A percentile compares a stretch with the other conserved stretches of the same genome.
Conservation (phyloP, 2,113 vertebrate species). For the Sapayoa aenigma region DNA sequence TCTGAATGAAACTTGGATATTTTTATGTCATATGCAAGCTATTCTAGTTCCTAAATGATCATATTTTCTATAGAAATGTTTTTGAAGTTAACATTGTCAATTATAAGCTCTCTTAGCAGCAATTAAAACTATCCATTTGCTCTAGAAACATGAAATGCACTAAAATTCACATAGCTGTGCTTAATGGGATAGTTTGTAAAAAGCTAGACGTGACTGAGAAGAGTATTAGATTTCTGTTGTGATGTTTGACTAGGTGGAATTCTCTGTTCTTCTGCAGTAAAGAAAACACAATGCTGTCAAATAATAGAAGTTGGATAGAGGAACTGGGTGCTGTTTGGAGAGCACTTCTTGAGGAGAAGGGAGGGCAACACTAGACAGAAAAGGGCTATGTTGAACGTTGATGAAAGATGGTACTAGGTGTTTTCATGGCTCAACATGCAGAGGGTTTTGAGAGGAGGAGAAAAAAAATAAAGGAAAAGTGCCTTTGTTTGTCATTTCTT, state of each 20-base stretch:
- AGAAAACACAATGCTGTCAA: neutral
- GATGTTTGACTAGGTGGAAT: neutral
- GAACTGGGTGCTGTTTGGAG: neutral
- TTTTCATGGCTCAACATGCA: neutral
- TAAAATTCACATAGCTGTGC: neutral
- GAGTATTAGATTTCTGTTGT: neutral
- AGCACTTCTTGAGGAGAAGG: neutral
- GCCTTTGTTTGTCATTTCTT: neutral
- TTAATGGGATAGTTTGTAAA: neutral
- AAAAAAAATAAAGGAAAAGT: neutral
- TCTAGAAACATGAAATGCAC: neutral
- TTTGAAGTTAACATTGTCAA: neutral
- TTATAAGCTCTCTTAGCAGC: neutral
- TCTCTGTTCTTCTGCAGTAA: neutral
- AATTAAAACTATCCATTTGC: neutral
- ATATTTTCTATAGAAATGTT: neutral
- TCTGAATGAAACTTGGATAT: neutral
- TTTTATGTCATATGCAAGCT: neutral
- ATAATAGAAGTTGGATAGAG: neutral
- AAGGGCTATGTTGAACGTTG: neutral
- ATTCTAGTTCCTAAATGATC: neutral
- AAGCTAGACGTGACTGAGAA: neutral
- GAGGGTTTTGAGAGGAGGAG: accelerated
- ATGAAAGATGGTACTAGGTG: neutral
- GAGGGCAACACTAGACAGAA: neutral